Conservation (phyloP, 2,113 vertebrate species). For the Myotis brandtii region DNA sequence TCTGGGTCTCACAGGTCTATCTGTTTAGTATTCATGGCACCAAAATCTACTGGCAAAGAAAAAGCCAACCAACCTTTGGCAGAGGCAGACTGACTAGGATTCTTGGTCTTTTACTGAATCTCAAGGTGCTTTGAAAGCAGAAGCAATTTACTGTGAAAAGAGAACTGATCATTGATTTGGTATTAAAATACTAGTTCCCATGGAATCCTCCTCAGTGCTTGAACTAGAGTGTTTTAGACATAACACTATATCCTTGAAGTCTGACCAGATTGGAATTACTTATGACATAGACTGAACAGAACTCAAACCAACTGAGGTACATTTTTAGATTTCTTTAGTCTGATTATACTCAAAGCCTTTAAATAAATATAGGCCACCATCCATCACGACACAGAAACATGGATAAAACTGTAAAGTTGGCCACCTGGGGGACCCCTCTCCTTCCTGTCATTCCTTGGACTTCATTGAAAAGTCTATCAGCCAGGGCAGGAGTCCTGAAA, state of each 20-base stretch:
- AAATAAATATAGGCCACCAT: not conserved
- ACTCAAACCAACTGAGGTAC: not conserved
- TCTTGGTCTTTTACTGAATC: not conserved
- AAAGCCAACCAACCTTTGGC: not conserved
- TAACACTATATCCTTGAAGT: not conserved
- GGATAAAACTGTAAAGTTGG: not conserved
- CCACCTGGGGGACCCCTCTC: not conserved
- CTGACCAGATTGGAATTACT: not conserved
- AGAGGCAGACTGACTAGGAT: not conserved
- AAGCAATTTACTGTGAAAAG: not conserved
- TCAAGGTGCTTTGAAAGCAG: not conserved
- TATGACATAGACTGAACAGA: not conserved
- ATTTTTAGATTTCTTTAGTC: constrained; percentile 2
- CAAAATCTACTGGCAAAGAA: not conserved
- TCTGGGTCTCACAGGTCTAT: not conserved
- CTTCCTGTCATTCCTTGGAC: not conserved
- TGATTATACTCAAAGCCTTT: not conserved
- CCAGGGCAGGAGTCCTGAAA: not conserved
- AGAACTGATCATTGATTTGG: not conserved
- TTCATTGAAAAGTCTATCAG: not conserved
- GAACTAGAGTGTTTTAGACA: not conserved
- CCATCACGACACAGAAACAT: not conserved
- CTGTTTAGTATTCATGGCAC: not conserved
- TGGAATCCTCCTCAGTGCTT: not conserved
- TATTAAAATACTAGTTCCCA: not conserved